Conservation (phyloP, 2,113 vertebrate species). For the Coptodon bakossiorum region DNA sequence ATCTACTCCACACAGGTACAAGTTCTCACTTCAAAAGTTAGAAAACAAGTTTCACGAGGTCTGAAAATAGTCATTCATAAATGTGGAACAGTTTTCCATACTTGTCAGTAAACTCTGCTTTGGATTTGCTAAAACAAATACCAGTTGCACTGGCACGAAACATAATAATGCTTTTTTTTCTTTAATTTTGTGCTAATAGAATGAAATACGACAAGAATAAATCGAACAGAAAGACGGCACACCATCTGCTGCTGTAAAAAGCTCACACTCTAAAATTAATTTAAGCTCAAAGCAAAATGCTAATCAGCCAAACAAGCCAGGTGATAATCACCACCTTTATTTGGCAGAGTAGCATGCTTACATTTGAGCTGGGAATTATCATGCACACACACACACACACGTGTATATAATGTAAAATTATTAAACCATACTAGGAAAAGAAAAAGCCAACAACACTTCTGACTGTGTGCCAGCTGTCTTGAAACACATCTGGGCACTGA, state of each 20-base stretch:
- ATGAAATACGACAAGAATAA: neutral
- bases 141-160: neutral
- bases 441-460: accelerated
- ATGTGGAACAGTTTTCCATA: neutral
- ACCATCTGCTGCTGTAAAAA: neutral
- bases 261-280: neutral
- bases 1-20: neutral
- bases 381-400: neutral
- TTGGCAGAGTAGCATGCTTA: neutral
- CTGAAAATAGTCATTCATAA: neutral
- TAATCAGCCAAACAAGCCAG: neutral
- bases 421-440: neutral
- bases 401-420: neutral
- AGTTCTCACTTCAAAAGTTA: neutral
- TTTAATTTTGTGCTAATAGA: neutral
- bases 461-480: neutral
- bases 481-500: neutral
- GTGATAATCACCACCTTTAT: neutral
- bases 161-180: neutral
- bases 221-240: neutral
- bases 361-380: neutral
- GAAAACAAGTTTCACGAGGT: neutral
- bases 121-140: neutral
- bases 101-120: neutral
- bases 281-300: neutral